Evolutionary conservation across 2,113 vertebrate genomes (phyloP).

Genomic region (Cynocephalus volans): DNA sequence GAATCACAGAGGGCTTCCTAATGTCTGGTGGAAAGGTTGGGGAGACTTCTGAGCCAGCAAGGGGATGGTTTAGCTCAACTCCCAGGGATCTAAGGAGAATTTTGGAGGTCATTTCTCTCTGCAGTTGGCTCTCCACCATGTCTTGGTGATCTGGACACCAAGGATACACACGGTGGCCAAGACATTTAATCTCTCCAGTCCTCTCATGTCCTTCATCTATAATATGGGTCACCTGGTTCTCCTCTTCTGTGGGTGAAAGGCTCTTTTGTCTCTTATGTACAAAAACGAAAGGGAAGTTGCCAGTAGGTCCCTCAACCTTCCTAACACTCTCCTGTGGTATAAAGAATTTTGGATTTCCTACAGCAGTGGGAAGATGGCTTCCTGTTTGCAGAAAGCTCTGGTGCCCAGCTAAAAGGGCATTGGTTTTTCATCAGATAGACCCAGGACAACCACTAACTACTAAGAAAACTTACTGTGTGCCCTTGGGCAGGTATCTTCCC

Average conservation of each 20-base stretch:
- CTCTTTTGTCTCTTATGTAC: background rate
- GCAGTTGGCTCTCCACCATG: background rate
- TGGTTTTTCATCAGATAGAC: background rate
- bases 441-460: background rate
- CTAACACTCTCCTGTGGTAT: no score
- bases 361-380: background rate
- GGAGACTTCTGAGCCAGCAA: background rate
- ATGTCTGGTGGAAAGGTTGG: fast-evolving
- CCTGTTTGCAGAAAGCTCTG: background rate
- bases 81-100: background rate
- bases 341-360: background rate
- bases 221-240: background rate
- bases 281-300: background rate
- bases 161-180: background rate
- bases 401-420: background rate
- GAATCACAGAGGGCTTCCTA: background rate
- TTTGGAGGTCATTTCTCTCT: background rate
- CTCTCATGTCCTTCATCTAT: no score
- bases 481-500: background rate
- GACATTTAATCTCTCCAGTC: background rate
- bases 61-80: background rate
- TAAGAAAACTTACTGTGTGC: background rate
- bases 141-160: background rate
- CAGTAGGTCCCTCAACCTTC: background rate
- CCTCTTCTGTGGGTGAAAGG: background rate